Percentiles rank a stretch among this genome's conserved stretches.
These are phyloP conservation scores for Xiphydria camelus DNA, from an alignment of 2,888 invertebrate genomes.

Conservation along the genomic window DNA sequence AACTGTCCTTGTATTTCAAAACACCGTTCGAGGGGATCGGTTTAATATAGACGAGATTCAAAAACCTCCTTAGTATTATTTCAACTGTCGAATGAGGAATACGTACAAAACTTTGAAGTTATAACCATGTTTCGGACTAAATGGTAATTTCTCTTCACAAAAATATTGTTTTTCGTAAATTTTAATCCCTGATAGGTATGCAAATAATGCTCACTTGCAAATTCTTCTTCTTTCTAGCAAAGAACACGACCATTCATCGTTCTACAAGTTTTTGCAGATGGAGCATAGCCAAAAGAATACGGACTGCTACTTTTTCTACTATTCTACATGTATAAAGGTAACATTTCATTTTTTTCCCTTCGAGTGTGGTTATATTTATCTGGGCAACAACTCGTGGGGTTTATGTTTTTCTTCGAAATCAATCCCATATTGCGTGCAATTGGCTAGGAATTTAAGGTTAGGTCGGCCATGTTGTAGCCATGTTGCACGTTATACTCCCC, in stretches of 20 bases:
- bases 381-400: no score
- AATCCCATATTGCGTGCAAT: conserved; percentile 32
- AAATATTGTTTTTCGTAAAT: conserved; percentile 3
- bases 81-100: conserved; percentile 16
- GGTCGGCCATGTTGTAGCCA: conserved; percentile 47
- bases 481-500: conserved; percentile 26
- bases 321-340: conserved; percentile 85
- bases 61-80: conserved; percentile 21
- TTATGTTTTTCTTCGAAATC: conserved; percentile 4
- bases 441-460: conserved; percentile 37
- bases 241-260: conserved; percentile 56
- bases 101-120: conserved; percentile 16
- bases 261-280: conserved; percentile 60
- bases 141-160: conserved; percentile 39
- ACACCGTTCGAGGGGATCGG: conserved; percentile 8
- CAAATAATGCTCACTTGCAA: neutral
- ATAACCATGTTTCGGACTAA: conserved; percentile 48
- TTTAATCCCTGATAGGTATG: no score
- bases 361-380: conserved; percentile 7
- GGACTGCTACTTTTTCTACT: conserved; percentile 89
- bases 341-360: conserved; percentile 33
- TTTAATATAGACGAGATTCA: conserved; percentile 11
- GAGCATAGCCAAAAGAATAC: conserved; percentile 76
- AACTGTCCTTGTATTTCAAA: conserved; percentile 26
- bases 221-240: conserved; percentile 42